A percentile compares a stretch with the other conserved stretches of the same genome.
These are phyloP conservation scores for Tryphoninae sp. DNA, from an alignment of 2,888 invertebrate genomes.

Conservation along the genomic window DNA sequence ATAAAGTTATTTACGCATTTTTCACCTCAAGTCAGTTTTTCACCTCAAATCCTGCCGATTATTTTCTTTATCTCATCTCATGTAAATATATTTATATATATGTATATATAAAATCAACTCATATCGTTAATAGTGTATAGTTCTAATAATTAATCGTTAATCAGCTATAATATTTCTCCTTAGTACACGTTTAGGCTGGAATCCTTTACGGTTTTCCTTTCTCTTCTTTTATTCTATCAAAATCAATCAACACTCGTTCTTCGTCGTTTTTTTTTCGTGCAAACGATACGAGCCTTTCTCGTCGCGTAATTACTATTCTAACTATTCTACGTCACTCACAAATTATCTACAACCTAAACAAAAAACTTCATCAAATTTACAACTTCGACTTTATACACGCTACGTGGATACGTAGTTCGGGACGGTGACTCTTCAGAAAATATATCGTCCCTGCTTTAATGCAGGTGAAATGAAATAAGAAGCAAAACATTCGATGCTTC, in stretches of 20 bases:
- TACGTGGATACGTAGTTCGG: constrained; percentile 57
- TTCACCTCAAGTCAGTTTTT: constrained; percentile 69
- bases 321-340: neutral
- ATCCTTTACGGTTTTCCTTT: constrained; percentile 43
- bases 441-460: constrained; percentile 40
- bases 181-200: constrained; percentile 70
- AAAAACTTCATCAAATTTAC: constrained; percentile 7
- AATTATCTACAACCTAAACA: constrained; percentile 28
- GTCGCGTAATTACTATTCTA: neutral
- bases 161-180: constrained; percentile 60
- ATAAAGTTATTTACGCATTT: constrained; percentile 71
- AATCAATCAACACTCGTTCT: constrained; percentile 33
- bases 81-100: constrained; percentile 67
- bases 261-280: neutral
- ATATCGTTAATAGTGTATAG: constrained; percentile 67
- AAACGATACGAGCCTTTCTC: no score
- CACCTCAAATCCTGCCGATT: constrained; percentile 61
- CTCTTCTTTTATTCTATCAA: constrained; percentile 17
- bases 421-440: constrained; percentile 61
- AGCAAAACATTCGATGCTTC: constrained; percentile 7
- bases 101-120: constrained; percentile 73
- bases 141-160: constrained; percentile 67
- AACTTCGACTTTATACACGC: constrained; percentile 50
- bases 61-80: constrained; percentile 35
- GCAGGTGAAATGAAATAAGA: constrained; percentile 30